Percentiles rank a stretch among this genome's conserved stretches.
Evolutionary conservation across 1,140 invertebrate species (phyloP).

Genomic region (Drosophila obscura): DNA sequence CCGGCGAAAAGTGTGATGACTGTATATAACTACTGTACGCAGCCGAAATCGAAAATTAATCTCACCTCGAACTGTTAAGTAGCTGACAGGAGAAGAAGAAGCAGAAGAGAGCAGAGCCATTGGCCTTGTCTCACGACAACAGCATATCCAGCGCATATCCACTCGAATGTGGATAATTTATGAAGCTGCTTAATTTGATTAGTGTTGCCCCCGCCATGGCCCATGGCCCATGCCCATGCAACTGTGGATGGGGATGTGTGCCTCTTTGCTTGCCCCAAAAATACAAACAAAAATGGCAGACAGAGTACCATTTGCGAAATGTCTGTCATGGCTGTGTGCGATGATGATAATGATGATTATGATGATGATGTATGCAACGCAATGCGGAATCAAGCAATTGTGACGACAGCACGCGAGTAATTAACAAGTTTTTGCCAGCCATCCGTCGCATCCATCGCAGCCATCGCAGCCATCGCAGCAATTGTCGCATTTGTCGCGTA

Average conservation of each 20-base stretch:
- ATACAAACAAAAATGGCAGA: conserved; percentile 4
- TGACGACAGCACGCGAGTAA: conserved; percentile 78
- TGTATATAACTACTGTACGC: conserved; percentile 14
- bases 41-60: conserved; percentile 12
- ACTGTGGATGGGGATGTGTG: conserved; percentile 3
- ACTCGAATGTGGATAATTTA: conserved; percentile 60
- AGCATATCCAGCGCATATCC: conserved; percentile 4
- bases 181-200: conserved; percentile 69
- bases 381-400: conserved; percentile 68
- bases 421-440: conserved; percentile 59
- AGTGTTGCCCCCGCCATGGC: conserved; percentile 33
- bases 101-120: conserved; percentile 2
- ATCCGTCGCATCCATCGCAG: background rate
- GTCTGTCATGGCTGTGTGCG: conserved; percentile 36
- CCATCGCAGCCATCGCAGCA: no score
- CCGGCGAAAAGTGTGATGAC: conserved; percentile 21
- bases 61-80: conserved; percentile 28
- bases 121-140: conserved; percentile 44
- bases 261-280: background rate
- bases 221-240: conserved; percentile 9
- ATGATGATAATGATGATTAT: conserved; percentile 3
- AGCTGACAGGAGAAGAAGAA: background rate
- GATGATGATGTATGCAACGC: conserved; percentile 9
- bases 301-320: conserved; percentile 53
- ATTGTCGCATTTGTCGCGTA: conserved; percentile 47